Base-by-base conservation (phyloP, 2,888 invertebrate genomes). In the Rosalia funebris region DNA sequence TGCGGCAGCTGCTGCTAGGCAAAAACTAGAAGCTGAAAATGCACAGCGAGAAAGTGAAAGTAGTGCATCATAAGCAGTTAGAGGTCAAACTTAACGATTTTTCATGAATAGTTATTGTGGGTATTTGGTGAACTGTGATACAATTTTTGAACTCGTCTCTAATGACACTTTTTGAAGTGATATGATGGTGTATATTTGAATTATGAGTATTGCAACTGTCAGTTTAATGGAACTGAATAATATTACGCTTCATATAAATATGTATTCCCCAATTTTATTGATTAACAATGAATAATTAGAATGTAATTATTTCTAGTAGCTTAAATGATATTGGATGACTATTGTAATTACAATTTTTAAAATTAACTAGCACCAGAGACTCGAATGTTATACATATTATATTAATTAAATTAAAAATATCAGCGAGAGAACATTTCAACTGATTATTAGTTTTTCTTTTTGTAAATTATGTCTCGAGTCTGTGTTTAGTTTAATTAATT, bases 1-100 rank as follows among this genome's bases (percentile, higher is more conserved):
- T 66, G 83, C 85, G 31, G 83, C 86, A 45, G 83, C 85, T 53
- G 82, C 85, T 34, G 82, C 85, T 2, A 69, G 85, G 44, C 84
- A 84, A 11, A 84, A 84, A 31, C 74, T 79, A 61, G 77, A 77
- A 66, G 81, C 80, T 11, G 80, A 81, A 69, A 77, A 79, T 65
- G 78, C 77, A 62, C 76, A 76, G 68, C 75, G 75, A 55, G 77
- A 78, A 59, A 75, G 77, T 67, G 78, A 78, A 53, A 68, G 71
- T 48, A 72, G 72, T 69, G 75, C 71, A 63, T 75, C 71, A 70
- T 72, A 71, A 69, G 55, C 54, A 47, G 32, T 57, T 16, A 34
- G 11, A 34, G 34, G 34, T n/a, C 34, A 34, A 32, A 57, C 42
- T 32, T 25, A 19, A 41, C 32, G n/a, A 42, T 17, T 32, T 39